Evolutionary conservation across 1,140 invertebrate genomes (phyloP).

Genomic region (Zaprionus capensis): DNA sequence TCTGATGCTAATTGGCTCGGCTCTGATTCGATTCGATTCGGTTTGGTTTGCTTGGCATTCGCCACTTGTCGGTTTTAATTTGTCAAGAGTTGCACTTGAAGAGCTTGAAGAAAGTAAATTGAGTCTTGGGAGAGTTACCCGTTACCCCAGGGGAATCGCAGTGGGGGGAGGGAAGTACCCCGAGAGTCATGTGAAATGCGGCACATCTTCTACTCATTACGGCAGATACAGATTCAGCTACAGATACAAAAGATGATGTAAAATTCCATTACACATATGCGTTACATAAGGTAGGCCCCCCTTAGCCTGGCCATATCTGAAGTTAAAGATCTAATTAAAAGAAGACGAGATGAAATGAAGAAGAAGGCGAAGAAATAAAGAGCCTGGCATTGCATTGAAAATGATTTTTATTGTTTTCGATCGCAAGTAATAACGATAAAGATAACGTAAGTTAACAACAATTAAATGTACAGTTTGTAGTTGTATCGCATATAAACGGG

Average conservation of each 20-base stretch:
- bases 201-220: conserved; percentile 20
- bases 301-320: conserved; percentile 16
- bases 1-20: conserved; percentile 48
- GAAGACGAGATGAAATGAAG: conserved; percentile 19
- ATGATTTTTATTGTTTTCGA: conserved; percentile 73
- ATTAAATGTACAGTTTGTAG: conserved; percentile 73
- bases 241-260: conserved; percentile 20
- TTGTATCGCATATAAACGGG: conserved; percentile 37
- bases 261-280: conserved; percentile 29
- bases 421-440: conserved; percentile 74
- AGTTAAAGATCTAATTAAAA: conserved; percentile 45
- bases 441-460: conserved; percentile 73
- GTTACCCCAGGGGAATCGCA: not conserved
- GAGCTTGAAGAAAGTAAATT: conserved; percentile 74
- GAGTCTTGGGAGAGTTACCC: conserved; percentile 41
- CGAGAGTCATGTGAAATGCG: not conserved
- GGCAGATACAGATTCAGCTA: conserved; percentile 5
- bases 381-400: conserved; percentile 67
- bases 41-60: conserved; percentile 65
- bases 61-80: conserved; percentile 77
- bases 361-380: conserved; percentile 32
- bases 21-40: conserved; percentile 15
- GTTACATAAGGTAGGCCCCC: conserved; percentile 33
- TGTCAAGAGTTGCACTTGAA: conserved; percentile 78
- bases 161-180: not conserved